A percentile compares a stretch with the other conserved stretches of the same genome.
These are phyloP conservation scores for Myotis davidii DNA, from an alignment of 2,113 vertebrate genomes.

Conservation along the genomic window DNA sequence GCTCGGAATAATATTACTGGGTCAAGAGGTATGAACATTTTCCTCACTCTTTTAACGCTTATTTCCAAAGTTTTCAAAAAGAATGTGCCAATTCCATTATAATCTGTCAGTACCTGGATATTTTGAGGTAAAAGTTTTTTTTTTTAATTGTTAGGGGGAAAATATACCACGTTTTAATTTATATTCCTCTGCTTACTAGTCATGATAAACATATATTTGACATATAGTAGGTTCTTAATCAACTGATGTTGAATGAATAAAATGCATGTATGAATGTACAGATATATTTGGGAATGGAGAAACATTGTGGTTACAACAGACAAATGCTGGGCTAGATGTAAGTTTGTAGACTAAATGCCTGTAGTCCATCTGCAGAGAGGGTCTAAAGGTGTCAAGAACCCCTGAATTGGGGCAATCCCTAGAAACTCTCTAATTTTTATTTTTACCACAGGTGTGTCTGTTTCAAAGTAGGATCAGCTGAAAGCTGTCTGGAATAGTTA, in stretches of 20 bases:
- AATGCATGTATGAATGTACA: background rate
- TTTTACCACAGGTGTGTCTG: background rate
- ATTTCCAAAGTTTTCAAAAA: slow-evolving; percentile 43
- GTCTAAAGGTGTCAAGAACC: slow-evolving; percentile 8
- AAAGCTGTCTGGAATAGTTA: slow-evolving; percentile 31
- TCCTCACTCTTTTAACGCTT: background rate
- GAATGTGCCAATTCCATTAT: background rate
- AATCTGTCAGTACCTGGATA: background rate
- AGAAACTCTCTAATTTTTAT: slow-evolving; percentile 26
- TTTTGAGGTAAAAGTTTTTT: background rate
- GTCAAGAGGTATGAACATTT: background rate
- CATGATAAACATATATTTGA: slow-evolving; percentile 3
- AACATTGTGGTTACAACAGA: slow-evolving; percentile 24
- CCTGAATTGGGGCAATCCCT: background rate
- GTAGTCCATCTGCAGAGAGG: slow-evolving; percentile 1
- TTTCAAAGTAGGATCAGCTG: slow-evolving; percentile 33
- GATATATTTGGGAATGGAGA: background rate
- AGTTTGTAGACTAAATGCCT: background rate
- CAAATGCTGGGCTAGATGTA: background rate
- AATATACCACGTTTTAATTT: slow-evolving; percentile 15
- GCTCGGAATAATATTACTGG: background rate
- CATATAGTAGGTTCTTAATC: background rate
- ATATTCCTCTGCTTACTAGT: slow-evolving; percentile 19
- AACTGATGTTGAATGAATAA: slow-evolving; percentile 44
- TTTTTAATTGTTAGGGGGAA: background rate